Percentiles rank a stretch among this genome's conserved stretches.
Conservation (phyloP, 2,113 vertebrate genomes). For the Neotoma lepida region DNA sequence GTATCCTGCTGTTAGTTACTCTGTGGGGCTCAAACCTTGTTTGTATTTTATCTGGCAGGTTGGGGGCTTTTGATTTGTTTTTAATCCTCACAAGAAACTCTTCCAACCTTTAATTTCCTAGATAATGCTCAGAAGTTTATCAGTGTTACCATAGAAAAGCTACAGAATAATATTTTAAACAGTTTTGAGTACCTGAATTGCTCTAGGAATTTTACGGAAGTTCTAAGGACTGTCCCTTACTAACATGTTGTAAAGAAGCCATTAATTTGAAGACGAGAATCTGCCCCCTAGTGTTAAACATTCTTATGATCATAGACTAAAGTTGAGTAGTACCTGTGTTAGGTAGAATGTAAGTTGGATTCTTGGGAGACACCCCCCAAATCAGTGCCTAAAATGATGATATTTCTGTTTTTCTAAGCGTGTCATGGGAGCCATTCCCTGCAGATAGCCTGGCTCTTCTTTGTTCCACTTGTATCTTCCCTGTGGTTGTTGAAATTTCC, state of each 20-base stretch:
- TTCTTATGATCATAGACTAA: slow-evolving; percentile 37
- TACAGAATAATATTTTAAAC: slow-evolving; percentile 35
- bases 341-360: slow-evolving; percentile 7
- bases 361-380: neutral
- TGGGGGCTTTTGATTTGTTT: slow-evolving; percentile 6
- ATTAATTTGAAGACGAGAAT: neutral
- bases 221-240: neutral
- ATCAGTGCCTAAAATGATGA: slow-evolving; percentile 25
- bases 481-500: neutral
- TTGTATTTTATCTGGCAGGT: neutral
- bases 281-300: neutral
- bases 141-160: neutral
- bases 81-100: slow-evolving; percentile 29
- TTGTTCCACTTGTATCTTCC: neutral
- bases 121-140: slow-evolving; percentile 13
- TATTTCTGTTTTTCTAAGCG: neutral
- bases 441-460: neutral
- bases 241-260: neutral
- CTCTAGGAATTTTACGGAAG: neutral
- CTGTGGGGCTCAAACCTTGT: neutral
- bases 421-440: neutral
- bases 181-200: neutral
- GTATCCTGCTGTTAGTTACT: slow-evolving; percentile 6
- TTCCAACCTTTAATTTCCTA: neutral
- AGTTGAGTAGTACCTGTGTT: neutral